phyloP scores from a whole-genome alignment of 2,797 vertebrate species.

The Clarias fuscus region DNA sequence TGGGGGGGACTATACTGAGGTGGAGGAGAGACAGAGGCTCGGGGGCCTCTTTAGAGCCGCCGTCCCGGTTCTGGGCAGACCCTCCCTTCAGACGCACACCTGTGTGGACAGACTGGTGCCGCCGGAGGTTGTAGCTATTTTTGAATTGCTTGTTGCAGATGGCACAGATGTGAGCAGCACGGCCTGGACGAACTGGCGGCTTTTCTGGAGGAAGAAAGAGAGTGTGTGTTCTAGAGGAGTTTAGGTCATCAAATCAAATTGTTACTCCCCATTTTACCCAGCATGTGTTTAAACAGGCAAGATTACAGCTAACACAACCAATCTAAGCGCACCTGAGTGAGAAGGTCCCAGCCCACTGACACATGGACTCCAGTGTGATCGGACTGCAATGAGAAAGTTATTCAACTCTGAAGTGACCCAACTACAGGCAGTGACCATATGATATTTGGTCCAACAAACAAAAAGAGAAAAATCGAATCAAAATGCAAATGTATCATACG shows the following conservation, averaged over 20 bases:
- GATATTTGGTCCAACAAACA: background rate
- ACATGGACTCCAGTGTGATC: background rate
- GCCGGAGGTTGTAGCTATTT: constrained; percentile 90
- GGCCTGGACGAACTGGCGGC: constrained; percentile 65
- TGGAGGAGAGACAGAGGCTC: constrained; percentile 77
- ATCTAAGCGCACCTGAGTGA: background rate
- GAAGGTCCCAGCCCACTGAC: background rate
- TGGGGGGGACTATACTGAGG: constrained; percentile 55
- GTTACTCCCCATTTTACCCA: background rate
- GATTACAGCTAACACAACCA: background rate
- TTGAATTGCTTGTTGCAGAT: constrained; percentile 93
- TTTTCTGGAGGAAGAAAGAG: constrained; percentile 63
- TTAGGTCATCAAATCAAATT: background rate
- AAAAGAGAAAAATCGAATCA: no score
- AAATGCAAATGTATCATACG: no score
- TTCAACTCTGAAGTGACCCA: background rate
- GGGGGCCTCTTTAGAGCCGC: constrained; percentile 68
- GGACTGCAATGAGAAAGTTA: background rate
- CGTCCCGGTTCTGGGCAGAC: constrained; percentile 61
- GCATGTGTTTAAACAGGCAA: background rate
- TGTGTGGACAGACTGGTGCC: constrained; percentile 90
- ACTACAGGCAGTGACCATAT: background rate
- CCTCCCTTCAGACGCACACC: constrained; percentile 71
- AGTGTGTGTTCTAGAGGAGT: background rate
- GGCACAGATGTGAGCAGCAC: constrained; percentile 84